Percentiles rank a stretch among this genome's conserved stretches.
These are phyloP conservation scores for Pycnomerus fuliginosus DNA, from an alignment of 2,888 invertebrate species.

Conservation along the genomic window DNA sequence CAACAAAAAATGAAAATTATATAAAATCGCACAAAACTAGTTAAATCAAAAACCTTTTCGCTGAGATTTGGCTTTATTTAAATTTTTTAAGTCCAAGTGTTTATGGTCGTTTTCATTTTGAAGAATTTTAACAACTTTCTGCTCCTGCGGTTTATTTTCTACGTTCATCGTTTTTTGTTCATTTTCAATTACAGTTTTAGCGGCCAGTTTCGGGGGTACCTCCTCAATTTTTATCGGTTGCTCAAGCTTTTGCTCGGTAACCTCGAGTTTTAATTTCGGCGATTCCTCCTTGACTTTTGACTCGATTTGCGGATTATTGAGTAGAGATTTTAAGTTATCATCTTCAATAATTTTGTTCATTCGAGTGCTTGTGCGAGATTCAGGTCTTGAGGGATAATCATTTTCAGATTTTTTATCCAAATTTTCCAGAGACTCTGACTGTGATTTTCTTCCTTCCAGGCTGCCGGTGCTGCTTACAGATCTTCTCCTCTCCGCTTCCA, in stretches of 20 bases:
- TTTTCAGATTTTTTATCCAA: constrained; percentile 34
- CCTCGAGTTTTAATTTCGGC: constrained; percentile 1
- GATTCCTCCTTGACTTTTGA: constrained; percentile 6
- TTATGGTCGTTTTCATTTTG: constrained; percentile 7
- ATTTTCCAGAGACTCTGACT: constrained; percentile 36
- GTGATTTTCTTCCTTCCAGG: constrained; percentile 47
- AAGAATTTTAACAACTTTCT: too few species aligned
- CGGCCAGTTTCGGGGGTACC: too few species aligned
- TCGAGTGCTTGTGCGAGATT: constrained; percentile 39
- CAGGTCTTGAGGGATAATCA: constrained; percentile 40
- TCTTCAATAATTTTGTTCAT: constrained; percentile 44
- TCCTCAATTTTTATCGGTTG: too few species aligned
- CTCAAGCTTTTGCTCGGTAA: too few species aligned
- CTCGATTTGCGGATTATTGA: not conserved
- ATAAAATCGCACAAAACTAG: constrained; percentile 1
- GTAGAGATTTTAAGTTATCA: constrained; percentile 25
- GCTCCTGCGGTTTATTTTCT: too few species aligned
- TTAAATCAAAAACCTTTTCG: constrained; percentile 34
- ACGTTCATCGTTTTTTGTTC: too few species aligned
- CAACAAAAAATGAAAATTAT: constrained; percentile 44
- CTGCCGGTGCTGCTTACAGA: constrained; percentile 57
- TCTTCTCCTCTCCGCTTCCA: constrained; percentile 56
- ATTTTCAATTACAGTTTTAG: too few species aligned
- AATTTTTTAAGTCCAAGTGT: constrained; percentile 25
- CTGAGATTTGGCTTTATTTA: constrained; percentile 30